These are phyloP conservation scores for Montipora foliosa DNA, from an alignment of 64 coral and sea anemone species.

Conservation along the genomic window DNA sequence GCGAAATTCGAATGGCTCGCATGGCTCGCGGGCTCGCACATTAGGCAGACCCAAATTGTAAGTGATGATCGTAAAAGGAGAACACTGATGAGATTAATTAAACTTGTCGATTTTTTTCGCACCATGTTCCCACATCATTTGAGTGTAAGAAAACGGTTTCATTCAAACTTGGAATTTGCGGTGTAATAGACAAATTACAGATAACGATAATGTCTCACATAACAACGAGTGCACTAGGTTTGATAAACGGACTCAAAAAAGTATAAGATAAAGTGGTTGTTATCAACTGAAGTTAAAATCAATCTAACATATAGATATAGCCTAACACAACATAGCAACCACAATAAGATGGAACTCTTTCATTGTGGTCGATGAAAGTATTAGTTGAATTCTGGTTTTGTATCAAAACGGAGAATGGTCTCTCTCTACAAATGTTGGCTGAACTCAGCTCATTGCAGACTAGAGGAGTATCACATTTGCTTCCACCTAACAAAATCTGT, in stretches of 20 bases:
- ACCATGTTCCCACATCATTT: neutral
- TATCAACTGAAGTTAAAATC: too few relatives aligned
- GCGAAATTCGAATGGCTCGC: too few relatives aligned
- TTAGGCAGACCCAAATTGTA: too few relatives aligned
- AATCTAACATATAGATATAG: too few relatives aligned
- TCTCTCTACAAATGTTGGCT: too few relatives aligned
- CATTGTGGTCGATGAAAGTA: neutral
- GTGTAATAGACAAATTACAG: neutral
- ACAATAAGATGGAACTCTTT: neutral
- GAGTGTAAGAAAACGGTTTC: too few relatives aligned
- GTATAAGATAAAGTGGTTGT: too few relatives aligned
- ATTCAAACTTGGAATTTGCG: neutral
- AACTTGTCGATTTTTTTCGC: slow-evolving; percentile 4
- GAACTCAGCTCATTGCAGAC: neutral
- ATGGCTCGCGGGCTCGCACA: too few relatives aligned
- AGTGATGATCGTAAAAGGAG: neutral
- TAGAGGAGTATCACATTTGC: neutral
- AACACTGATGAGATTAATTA: neutral
- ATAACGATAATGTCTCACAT: neutral
- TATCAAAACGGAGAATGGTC: neutral
- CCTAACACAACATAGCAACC: too few relatives aligned
- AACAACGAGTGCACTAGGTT: neutral
- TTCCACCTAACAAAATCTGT: neutral
- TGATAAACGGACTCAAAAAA: too few relatives aligned
- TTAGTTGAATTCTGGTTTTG: neutral